phyloP scores from a whole-genome alignment of 2,888 invertebrate genomes.

The Pasiphila rectangulata region DNA sequence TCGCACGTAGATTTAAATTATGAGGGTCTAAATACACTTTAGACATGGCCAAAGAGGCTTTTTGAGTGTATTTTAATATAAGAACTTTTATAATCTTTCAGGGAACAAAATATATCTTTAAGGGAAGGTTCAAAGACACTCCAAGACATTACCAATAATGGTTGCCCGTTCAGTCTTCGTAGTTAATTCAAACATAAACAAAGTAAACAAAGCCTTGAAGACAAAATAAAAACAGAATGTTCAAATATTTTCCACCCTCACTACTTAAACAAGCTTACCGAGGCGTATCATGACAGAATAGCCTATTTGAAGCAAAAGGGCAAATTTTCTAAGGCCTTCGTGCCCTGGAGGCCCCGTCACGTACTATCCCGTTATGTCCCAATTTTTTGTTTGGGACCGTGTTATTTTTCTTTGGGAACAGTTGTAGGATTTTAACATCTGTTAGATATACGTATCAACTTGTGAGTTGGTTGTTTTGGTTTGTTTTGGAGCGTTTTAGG shows the following conservation, averaged over 20 bases:
- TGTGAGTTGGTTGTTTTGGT: slow-evolving; percentile 7
- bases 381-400: slow-evolving; percentile 58
- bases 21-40: too few species aligned
- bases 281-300: slow-evolving; percentile 57
- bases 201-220: slow-evolving; percentile 24
- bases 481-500: not conserved
- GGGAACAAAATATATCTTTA: too few species aligned
- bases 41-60: too few species aligned
- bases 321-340: slow-evolving; percentile 32
- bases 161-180: too few species aligned
- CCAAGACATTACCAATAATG: too few species aligned
- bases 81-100: too few species aligned
- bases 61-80: too few species aligned
- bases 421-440: slow-evolving; percentile 22
- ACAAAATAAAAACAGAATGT: slow-evolving; percentile 31
- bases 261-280: slow-evolving; percentile 36
- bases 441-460: slow-evolving; percentile 20
- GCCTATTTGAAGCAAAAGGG: slow-evolving; percentile 42
- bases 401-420: slow-evolving; percentile 39
- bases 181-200: slow-evolving; percentile 5
- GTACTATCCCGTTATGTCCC: slow-evolving; percentile 58
- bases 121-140: too few species aligned
- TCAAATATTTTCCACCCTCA: slow-evolving; percentile 27
- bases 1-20: too few species aligned
- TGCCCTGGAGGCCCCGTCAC: slow-evolving; percentile 56